A percentile compares a stretch with the other conserved stretches of the same genome.
Evolutionary conservation across 1,140 invertebrate species (phyloP).

Genomic region (Scylla paramamosain): DNA sequence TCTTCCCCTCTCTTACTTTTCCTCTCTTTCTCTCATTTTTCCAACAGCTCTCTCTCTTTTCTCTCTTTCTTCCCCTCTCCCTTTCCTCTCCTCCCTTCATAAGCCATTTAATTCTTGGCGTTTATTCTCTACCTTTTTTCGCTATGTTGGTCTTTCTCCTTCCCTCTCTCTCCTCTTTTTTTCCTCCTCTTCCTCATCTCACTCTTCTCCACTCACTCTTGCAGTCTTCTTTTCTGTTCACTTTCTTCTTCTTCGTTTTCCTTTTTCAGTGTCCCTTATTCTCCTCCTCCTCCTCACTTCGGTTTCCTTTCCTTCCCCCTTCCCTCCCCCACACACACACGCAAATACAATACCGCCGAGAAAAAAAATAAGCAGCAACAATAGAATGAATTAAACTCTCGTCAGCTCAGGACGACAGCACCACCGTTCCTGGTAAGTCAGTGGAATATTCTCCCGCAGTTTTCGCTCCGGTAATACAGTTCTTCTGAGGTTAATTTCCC

Average conservation of each 20-base stretch:
- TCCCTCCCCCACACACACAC: constrained; percentile 22
- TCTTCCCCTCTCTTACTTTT: neutral
- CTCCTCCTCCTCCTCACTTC: neutral
- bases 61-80: neutral
- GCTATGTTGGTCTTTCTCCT: neutral
- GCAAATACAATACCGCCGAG: neutral
- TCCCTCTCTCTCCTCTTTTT: neutral
- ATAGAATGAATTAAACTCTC: no score
- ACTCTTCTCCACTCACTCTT: neutral
- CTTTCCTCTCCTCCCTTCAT: neutral
- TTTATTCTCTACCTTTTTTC: no score
- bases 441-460: no score
- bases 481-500: no score
- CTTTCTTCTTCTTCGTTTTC: no score
- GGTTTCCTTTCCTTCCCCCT: neutral
- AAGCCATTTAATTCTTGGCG: neutral
- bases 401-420: no score
- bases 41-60: neutral
- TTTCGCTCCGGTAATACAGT: no score
- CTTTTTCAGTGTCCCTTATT: neutral
- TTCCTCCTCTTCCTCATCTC: neutral
- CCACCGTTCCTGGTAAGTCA: no score
- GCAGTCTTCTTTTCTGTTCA: neutral
- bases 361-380: neutral
- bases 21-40: neutral